Conservation (phyloP, 1,140 invertebrate genomes). For the Achatina immaculata region DNA sequence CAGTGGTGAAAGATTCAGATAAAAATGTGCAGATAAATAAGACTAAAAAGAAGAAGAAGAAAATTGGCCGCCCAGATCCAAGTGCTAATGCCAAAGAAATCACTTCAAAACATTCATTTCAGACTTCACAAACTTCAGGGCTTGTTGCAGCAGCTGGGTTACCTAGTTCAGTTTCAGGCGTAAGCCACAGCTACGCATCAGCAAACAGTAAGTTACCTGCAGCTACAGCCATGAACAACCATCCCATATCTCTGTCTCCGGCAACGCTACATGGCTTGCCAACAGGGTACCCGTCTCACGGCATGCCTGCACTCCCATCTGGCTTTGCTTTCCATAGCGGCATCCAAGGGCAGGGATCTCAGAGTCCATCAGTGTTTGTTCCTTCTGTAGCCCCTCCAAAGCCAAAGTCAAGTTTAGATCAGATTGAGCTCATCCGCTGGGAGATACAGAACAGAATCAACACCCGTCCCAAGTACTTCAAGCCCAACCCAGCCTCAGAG, state of each 20-base stretch:
- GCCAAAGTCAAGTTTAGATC: slow-evolving; percentile 65
- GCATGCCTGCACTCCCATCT: not conserved
- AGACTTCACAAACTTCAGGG: not conserved
- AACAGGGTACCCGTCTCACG: not conserved
- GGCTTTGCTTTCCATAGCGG: slow-evolving; percentile 8
- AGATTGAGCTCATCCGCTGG: slow-evolving; percentile 56
- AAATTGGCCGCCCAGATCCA: too few species aligned
- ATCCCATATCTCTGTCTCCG: too few species aligned
- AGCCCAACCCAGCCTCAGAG: slow-evolving; percentile 55
- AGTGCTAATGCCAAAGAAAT: too few species aligned
- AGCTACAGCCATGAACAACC: not conserved
- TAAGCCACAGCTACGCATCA: not conserved
- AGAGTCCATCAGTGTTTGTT: not conserved
- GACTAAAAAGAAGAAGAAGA: slow-evolving; percentile 61
- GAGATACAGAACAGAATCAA: slow-evolving; percentile 55
- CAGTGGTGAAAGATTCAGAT: not conserved
- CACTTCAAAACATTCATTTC: slow-evolving; percentile 56
- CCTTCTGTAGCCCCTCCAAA: slow-evolving; percentile 79
- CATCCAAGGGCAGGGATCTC: not conserved
- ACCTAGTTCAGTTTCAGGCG: not conserved
- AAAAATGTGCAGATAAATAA: slow-evolving; percentile 55
- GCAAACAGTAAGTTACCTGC: not conserved
- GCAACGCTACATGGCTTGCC: not conserved
- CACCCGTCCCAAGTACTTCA: slow-evolving; percentile 57
- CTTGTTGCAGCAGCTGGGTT: slow-evolving; percentile 7